Evolutionary conservation across 1,140 invertebrate species (phyloP).

Genomic region (Glossosoma conforme): DNA sequence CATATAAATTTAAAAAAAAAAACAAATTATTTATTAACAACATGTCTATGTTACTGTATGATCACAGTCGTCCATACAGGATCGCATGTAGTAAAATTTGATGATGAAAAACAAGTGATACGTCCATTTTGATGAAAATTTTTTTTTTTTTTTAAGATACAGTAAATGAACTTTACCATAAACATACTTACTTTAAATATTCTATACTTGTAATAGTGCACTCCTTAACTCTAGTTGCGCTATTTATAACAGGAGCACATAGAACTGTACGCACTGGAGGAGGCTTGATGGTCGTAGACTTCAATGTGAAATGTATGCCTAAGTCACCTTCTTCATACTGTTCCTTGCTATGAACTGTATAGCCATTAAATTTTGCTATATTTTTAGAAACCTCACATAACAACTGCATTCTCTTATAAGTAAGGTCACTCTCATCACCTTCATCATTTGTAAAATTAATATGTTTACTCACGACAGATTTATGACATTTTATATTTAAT

Average conservation of each 20-base stretch:
- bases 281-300: constrained; percentile 8
- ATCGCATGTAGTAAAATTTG: too few relatives aligned
- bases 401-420: constrained; percentile 15
- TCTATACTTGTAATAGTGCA: constrained; percentile 5
- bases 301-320: constrained; percentile 19
- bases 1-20: too few relatives aligned
- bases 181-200: constrained; percentile 21
- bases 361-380: constrained; percentile 8
- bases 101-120: too few relatives aligned
- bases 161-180: too few relatives aligned
- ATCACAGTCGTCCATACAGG: too few relatives aligned
- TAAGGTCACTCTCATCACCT: constrained; percentile 11
- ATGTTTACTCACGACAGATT: neutral
- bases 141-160: too few relatives aligned
- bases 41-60: too few relatives aligned
- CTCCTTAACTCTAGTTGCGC: constrained; percentile 20
- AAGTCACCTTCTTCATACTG: neutral
- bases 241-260: constrained; percentile 23
- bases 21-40: too few relatives aligned
- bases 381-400: constrained; percentile 9
- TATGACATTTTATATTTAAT: constrained; percentile 3
- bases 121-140: too few relatives aligned
- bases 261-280: constrained; percentile 3
- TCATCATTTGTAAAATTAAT: constrained; percentile 13
- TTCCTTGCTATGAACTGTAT: neutral